Conservation (phyloP, 2,888 invertebrate species). For the Melinaea menophilus region DNA sequence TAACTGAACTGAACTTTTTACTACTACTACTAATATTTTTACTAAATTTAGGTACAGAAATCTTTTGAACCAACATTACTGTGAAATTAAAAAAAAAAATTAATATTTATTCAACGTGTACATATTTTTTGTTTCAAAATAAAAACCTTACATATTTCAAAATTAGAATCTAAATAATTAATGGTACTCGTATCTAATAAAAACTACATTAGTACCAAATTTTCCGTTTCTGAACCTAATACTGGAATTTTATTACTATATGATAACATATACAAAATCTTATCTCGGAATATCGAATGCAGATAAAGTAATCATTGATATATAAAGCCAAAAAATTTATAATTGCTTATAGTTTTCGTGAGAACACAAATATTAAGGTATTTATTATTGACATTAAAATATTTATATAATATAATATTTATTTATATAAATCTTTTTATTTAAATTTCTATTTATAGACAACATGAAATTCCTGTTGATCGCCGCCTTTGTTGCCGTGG, state of each 20-base stretch:
- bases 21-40: too few relatives aligned
- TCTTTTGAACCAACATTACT: too few relatives aligned
- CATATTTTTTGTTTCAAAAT: too few relatives aligned
- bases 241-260: background rate
- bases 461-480: conserved; percentile 29
- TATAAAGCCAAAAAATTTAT: conserved; percentile 1
- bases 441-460: background rate
- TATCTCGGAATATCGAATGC: background rate
- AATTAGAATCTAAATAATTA: too few relatives aligned
- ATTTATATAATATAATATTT: background rate
- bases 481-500: conserved; percentile 31
- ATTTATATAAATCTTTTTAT: background rate
- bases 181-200: background rate
- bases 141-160: too few relatives aligned
- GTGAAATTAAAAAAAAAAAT: too few relatives aligned
- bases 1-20: too few relatives aligned
- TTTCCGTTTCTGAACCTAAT: background rate
- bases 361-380: conserved; percentile 4
- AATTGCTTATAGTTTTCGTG: background rate
- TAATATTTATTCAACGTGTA: too few relatives aligned
- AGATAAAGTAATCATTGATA: background rate
- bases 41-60: too few relatives aligned
- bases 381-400: background rate
- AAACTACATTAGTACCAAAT: background rate
- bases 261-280: background rate